Evolutionary conservation across 2,888 invertebrate genomes (phyloP), one percentile per base, ranked within the genome.

Genomic region (Pachycephus smyrnensis): DNA sequence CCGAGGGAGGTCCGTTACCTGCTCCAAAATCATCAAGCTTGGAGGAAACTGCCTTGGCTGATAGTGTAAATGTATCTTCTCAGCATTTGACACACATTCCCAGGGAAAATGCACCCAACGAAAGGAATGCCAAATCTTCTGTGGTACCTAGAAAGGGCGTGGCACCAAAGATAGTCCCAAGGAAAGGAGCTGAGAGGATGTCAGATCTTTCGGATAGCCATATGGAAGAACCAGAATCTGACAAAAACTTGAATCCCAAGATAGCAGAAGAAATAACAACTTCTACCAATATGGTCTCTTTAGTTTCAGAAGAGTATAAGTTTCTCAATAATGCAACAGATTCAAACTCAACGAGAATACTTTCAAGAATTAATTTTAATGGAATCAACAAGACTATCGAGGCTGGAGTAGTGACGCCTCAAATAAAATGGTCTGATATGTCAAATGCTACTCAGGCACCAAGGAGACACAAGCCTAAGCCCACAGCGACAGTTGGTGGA

Each of bases 401-500:
- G 40, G 40, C 55, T 4, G 75, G 68, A 12, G 35, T 88, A 0
- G 87, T 88, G 0, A 89, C 87, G 0, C 88, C 90, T 3, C 15
- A 6, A 40, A 1, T 15, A 15, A 40, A 15, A 36, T 36, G 36
- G 36, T 36, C 36, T 36, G 11, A 36, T 36, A 36, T 9, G 36
- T 36, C 36, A 36, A 36, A 11, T 11, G 86, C 87, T 1, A 89
- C 89, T 0, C 88, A 88, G 12, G 88, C 90, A 1, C 90, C 90
- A n/a, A 88, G 87, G 73, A 92, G 90, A 82, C 92, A 92, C 12
- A 93, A 92, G 80, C 85, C 87, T 30, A 94, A 94, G 85, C 94
- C 94, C 6, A 91, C 89, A n/a, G 89, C 93, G 11, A 93, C 94
- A 1, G 87, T 90, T 73, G 92, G 93, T 75, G 90, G 91, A 79